A percentile compares a stretch with the other conserved stretches of the same genome.
Conservation (phyloP, 1,140 invertebrate species). For the Metaphire vulgaris region DNA sequence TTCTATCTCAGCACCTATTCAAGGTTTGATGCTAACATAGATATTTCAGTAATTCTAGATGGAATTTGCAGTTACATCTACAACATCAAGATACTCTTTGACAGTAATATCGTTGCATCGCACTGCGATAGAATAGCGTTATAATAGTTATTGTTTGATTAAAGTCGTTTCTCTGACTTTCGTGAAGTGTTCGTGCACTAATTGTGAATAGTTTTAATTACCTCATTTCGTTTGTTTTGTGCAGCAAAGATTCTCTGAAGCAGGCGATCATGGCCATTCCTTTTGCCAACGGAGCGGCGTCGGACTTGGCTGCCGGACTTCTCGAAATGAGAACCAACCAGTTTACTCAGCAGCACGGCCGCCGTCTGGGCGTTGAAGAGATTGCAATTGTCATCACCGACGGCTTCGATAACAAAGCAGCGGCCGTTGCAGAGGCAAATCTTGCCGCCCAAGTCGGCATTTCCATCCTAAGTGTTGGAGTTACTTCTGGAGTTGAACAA, state of each 20-base stretch:
- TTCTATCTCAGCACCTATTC: conserved; percentile 9
- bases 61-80: too few species aligned
- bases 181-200: too few species aligned
- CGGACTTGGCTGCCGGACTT: background rate
- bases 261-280: background rate
- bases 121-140: too few species aligned
- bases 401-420: conserved; percentile 8
- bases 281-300: background rate
- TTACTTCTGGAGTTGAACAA: background rate
- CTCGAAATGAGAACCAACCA: conserved; percentile 15
- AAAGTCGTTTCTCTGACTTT: too few species aligned
- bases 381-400: conserved; percentile 18
- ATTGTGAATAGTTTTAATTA: background rate
- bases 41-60: too few species aligned
- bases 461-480: background rate
- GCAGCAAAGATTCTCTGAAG: conserved; percentile 2
- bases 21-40: background rate
- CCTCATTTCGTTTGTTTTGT: background rate
- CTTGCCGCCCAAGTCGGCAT: conserved; percentile 12
- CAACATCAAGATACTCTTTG: too few species aligned
- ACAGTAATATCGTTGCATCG: too few species aligned
- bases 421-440: background rate
- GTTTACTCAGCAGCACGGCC: conserved; percentile 14
- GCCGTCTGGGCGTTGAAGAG: conserved; percentile 13
- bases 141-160: too few species aligned